These are phyloP conservation scores for Gisinianus flammeolus DNA, from an alignment of 2,888 invertebrate genomes.

Conservation along the genomic window DNA sequence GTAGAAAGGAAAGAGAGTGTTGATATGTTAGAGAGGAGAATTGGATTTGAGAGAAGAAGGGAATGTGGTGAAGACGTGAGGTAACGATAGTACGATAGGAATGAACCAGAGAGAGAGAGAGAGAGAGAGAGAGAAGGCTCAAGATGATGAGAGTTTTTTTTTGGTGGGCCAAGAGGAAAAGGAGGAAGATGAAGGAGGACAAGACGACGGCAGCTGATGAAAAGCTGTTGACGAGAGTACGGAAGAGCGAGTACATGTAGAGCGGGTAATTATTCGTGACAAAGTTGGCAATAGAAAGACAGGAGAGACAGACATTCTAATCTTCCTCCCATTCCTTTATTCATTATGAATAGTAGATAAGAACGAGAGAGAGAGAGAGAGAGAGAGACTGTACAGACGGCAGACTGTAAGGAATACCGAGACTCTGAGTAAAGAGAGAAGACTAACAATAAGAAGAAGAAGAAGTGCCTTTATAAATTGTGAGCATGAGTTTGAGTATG, in stretches of 20 bases:
- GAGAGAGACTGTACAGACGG: not conserved
- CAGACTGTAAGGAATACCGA: too few species aligned
- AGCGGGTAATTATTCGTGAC: constrained; percentile 45
- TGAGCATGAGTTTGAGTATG: too few species aligned
- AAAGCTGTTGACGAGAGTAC: constrained; percentile 25
- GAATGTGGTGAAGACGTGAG: not conserved
- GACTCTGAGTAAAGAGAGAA: too few species aligned
- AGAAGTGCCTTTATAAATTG: too few species aligned
- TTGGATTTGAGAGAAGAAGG: not conserved
- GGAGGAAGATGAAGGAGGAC: not conserved
- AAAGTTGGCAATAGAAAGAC: constrained; percentile 37
- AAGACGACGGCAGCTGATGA: constrained; percentile 7
- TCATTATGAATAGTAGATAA: constrained; percentile 41
- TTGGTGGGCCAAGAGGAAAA: not conserved
- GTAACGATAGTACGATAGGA: not conserved
- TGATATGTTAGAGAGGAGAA: not conserved
- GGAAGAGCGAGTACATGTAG: constrained; percentile 10
- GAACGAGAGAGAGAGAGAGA: not conserved
- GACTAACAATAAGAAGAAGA: too few species aligned
- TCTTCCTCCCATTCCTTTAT: constrained; percentile 34
- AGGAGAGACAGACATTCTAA: constrained; percentile 32
- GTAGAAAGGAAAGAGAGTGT: not conserved
- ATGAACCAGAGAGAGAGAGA: not conserved
- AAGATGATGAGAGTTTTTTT: not conserved
- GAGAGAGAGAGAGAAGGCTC: not conserved